Evolutionary conservation across 2,888 invertebrate species (phyloP), one percentile per base, ranked within the genome.

Genomic region (Cotesia congregata): DNA sequence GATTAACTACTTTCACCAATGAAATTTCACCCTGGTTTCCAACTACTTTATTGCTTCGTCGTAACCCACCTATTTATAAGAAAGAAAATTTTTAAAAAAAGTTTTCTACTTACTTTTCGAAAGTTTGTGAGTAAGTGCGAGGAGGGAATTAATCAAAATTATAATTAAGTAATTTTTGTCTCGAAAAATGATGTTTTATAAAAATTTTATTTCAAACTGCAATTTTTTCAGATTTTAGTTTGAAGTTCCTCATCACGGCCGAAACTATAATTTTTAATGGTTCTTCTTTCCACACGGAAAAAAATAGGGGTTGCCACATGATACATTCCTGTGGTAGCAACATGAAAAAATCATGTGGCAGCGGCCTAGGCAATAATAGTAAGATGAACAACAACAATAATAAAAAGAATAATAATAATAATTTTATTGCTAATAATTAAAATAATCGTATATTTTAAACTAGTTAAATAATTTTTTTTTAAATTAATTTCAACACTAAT

Each of bases 1-100:
- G 71, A 71, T 71, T 71, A 71, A 71, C 59, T 60, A 39, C 71
- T 71, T 62, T 71, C 61, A 71, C 30, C 17, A 71, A 61, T 71
- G 61, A 61, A 15, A 61, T 71, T 39, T 30, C 15, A 39, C 6
- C 6, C 50, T 20, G 15, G 15, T 39, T 15, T 68, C 15, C 41
- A 68, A n/a, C 20, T 15, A 62, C 62, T 62, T 62, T 62, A 17
- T 62, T 17, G 15, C 62, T 62, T 62, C 50, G 12, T 50, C 50
- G 9, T 50, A 7, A 50, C 50, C 50, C 50, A 50, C 9, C 50
- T 12, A 50, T 50, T 50, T 12, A 50, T 50, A 50, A 50, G 12
- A 50, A 50, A 50, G 12, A 50, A 50, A 50, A 50, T 30, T 30
- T 30, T 30, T 30, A 12, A 50, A 50, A 50, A 12, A 50, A 50